These are phyloP conservation scores for Sphyrna mokarran DNA, from an alignment of 2,113 vertebrate genomes.

Conservation along the genomic window DNA sequence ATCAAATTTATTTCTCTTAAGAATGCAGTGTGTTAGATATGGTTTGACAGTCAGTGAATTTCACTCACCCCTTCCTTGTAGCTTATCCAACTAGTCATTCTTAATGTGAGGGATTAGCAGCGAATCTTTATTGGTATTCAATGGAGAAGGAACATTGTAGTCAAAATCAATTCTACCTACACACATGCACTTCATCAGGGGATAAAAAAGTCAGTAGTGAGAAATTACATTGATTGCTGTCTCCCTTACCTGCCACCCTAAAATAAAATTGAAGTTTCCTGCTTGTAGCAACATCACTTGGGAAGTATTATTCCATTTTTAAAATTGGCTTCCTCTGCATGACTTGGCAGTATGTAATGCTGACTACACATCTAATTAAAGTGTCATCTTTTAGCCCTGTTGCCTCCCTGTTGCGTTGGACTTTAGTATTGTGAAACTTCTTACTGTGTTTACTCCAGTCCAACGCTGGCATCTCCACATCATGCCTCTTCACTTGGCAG, in stretches of 20 bases:
- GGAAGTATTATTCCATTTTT: neutral
- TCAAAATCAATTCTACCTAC: neutral
- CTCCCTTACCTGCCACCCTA: neutral
- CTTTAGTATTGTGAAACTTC: no score
- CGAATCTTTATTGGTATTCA: neutral
- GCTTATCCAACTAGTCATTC: neutral
- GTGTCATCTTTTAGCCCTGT: neutral
- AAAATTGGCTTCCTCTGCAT: neutral
- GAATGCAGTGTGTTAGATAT: neutral
- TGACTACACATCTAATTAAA: neutral
- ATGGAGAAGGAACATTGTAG: neutral
- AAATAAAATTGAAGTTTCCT: neutral
- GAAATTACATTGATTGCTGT: neutral
- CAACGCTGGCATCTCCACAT: no score
- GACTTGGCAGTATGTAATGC: neutral
- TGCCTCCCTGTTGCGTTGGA: neutral
- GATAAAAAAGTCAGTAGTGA: neutral
- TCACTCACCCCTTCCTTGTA: neutral
- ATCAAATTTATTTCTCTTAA: neutral
- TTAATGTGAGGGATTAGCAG: neutral
- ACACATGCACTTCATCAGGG: neutral
- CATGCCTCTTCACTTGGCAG: neutral
- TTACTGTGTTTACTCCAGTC: no score
- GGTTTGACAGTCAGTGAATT: neutral
- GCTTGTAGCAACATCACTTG: neutral